These are phyloP conservation scores for Bergia sp. DNA, from an alignment of 92 coral and sea anemone genomes.

Conservation along the genomic window DNA sequence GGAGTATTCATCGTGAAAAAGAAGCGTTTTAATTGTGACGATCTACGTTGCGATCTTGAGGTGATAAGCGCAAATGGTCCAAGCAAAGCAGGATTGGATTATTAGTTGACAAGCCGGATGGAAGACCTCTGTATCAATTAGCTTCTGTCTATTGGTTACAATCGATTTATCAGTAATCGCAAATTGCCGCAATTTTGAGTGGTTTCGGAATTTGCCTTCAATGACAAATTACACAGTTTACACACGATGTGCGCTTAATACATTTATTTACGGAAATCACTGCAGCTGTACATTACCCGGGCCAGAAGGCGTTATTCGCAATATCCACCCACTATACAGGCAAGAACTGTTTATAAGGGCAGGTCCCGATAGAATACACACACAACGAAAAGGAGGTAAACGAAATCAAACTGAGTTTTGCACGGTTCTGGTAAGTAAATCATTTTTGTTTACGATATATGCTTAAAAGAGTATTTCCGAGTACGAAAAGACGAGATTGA, in stretches of 20 bases:
- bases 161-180: conserved; percentile 54
- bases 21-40: neutral
- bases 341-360: conserved; percentile 24
- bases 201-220: conserved; percentile 74
- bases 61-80: conserved; percentile 50
- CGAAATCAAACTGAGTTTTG: neutral
- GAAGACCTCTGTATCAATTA: conserved; percentile 20
- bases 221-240: conserved; percentile 72
- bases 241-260: conserved; percentile 49
- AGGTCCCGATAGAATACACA: neutral
- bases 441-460: neutral
- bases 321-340: conserved; percentile 32
- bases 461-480: too few species aligned
- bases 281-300: conserved; percentile 37
- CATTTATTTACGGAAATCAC: conserved; percentile 65
- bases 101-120: conserved; percentile 63
- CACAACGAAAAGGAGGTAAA: conserved; percentile 10
- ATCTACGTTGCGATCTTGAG: neutral
- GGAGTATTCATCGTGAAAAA: neutral
- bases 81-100: conserved; percentile 35
- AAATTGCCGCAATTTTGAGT: conserved; percentile 64
- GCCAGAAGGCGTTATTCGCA: conserved; percentile 26
- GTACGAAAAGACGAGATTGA: neutral
- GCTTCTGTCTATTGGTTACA: conserved; percentile 40
- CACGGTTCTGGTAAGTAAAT: conserved; percentile 21